Conservation (phyloP, 2,113 vertebrate species). For the Oreochromis spilurus region DNA sequence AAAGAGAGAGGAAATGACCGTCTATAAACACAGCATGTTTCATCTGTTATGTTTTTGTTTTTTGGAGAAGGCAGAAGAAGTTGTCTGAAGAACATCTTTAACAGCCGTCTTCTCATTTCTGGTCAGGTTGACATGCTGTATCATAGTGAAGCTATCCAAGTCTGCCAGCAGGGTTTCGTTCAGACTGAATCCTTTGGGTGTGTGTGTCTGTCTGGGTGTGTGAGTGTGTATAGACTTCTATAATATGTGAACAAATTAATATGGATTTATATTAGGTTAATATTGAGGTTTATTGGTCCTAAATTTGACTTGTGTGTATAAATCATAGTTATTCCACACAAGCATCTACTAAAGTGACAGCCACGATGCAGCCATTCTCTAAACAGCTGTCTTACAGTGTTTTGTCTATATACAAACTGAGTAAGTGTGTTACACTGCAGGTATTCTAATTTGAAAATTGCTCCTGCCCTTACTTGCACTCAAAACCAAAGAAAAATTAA, state of each 20-base stretch:
- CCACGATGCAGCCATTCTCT: neutral
- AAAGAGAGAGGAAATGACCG: constrained; percentile 9
- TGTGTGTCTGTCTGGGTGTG: neutral
- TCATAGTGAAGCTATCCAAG: neutral
- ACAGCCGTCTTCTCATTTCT: neutral
- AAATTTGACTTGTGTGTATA: neutral
- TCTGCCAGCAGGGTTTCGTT: constrained; percentile 4
- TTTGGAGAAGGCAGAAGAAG: constrained; percentile 8
- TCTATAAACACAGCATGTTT: constrained; percentile 35
- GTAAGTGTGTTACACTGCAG: neutral
- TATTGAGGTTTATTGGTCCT: neutral
- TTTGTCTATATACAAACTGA: neutral
- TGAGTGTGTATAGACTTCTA: neutral
- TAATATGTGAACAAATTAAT: neutral
- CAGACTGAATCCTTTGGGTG: neutral
- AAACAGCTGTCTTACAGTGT: neutral
- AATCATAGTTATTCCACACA: neutral
- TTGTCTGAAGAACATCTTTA: constrained; percentile 23
- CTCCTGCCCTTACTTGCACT: neutral
- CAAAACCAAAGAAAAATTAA: neutral
- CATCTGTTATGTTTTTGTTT: constrained; percentile 30
- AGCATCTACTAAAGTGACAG: neutral
- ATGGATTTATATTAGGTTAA: neutral
- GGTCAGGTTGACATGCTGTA: neutral
- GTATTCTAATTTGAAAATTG: neutral